Evolutionary conservation across 2,797 vertebrate species (phyloP).

Genomic region (Tamandua tetradactyla): DNA sequence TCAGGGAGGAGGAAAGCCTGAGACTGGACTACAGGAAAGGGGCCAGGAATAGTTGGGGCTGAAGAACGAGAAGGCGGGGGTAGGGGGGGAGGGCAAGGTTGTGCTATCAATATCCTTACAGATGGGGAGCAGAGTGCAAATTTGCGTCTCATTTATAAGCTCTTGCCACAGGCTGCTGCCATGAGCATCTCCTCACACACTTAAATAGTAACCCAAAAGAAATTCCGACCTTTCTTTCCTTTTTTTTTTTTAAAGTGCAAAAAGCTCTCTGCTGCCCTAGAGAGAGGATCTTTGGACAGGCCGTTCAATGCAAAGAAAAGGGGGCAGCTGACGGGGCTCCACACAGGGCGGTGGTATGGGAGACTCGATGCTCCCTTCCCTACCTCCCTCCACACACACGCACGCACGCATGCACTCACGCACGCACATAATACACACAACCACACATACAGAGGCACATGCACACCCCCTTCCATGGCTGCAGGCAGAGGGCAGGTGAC

Average conservation of each 20-base stretch:
- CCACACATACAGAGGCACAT: slow-evolving; percentile 79
- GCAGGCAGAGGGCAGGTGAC: slow-evolving; percentile 72
- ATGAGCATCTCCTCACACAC: slow-evolving; percentile 80
- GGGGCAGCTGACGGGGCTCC: slow-evolving; percentile 83
- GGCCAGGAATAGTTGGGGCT: slow-evolving; percentile 27
- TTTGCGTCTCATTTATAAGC: slow-evolving; percentile 74
- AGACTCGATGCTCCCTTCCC: slow-evolving; percentile 55
- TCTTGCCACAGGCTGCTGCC: slow-evolving; percentile 72
- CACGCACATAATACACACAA: slow-evolving; percentile 61
- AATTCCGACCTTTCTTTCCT: slow-evolving; percentile 80
- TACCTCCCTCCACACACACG: slow-evolving; percentile 52
- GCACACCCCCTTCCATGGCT: slow-evolving; percentile 75
- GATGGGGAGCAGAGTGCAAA: slow-evolving; percentile 82
- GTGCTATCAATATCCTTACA: slow-evolving; percentile 82
- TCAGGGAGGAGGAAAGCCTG: slow-evolving; percentile 59
- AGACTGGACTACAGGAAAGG: slow-evolving; percentile 48
- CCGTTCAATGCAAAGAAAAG: slow-evolving; percentile 86
- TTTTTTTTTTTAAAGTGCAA: slow-evolving; percentile 86
- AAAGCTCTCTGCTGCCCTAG: slow-evolving; percentile 89
- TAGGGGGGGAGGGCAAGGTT: slow-evolving; percentile 72
- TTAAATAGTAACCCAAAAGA: slow-evolving; percentile 84
- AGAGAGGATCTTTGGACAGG: slow-evolving; percentile 89
- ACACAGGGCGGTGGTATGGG: slow-evolving; percentile 63
- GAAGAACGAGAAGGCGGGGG: slow-evolving; percentile 33
- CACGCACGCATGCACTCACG: neutral